Evolutionary conservation across 35 echinoderm and acorn worm species (phyloP).

Genomic region (Hemicentrotus pulcherrimus): DNA sequence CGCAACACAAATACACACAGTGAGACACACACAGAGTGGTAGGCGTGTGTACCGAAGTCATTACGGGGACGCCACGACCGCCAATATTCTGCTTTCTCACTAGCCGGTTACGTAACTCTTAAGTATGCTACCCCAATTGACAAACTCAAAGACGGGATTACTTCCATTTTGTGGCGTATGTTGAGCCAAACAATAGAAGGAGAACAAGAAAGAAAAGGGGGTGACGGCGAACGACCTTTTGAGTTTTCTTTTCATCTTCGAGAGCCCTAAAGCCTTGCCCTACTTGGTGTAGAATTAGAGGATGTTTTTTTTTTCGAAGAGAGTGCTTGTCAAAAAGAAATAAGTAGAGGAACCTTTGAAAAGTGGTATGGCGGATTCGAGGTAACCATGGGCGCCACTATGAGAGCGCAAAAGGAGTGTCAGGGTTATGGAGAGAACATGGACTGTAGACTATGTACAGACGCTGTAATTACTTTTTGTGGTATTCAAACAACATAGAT

Average conservation of each 20-base stretch:
- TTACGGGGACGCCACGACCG: background rate
- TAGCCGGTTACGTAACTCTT: background rate
- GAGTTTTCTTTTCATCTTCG: background rate
- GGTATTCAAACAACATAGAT: background rate
- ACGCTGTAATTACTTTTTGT: background rate
- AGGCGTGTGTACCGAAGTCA: background rate
- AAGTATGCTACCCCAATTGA: background rate
- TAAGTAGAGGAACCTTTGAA: background rate
- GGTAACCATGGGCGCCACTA: background rate
- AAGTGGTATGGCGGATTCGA: background rate
- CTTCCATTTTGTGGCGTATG: background rate
- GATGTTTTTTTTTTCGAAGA: background rate
- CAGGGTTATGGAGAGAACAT: background rate
- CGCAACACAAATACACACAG: background rate
- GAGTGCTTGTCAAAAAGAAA: background rate
- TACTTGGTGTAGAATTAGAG: background rate
- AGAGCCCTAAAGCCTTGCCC: background rate
- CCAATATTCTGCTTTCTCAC: background rate
- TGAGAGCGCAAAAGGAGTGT: background rate
- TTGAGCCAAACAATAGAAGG: background rate
- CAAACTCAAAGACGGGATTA: background rate
- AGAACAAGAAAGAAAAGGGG: background rate
- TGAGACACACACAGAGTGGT: background rate
- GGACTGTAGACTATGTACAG: background rate
- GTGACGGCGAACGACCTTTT: background rate